Evolutionary conservation across 2,113 vertebrate species (phyloP), one percentile per base, ranked within the genome.

Genomic region (Triplophysa tibetana): DNA sequence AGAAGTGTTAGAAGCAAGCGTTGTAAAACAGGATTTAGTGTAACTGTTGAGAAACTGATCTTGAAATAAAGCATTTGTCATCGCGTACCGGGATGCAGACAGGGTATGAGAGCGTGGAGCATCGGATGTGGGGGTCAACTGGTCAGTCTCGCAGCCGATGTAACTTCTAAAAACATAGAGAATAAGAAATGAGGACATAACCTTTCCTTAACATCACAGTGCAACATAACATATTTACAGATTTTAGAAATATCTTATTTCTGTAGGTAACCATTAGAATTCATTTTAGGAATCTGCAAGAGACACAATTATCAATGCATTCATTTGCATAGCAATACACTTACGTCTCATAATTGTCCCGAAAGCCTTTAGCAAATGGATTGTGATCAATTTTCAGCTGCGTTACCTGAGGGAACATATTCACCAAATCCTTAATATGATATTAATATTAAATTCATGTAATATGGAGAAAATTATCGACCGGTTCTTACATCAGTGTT

Each of bases 331-430:
- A 16, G 1, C 12, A 79, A 73, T 8, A 33, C 16, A 94, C 94
- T 94, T 94, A 95, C 94, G 93, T 94, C 82, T 95, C 94, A 83
- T 95, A 95, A 87, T 95, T 95, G 85, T 96, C 95, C 83, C 95
- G 92, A 90, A 96, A 96, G 90, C 95, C 95, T 92, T 96, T 96
- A 66, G 95, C 95, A 87, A 96, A 96, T 38, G 95, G 95, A 83
- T 96, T 96, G 89, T 95, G 93, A 76, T 95, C 94, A 88, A 96
- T 96, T 92, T 96, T 96, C 89, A 96, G 83, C 81, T 95, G 95
- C 50, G 94, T 96, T 80, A 96, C 94, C 95, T 96, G 65, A 76
- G 70, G 79, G 26, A 69, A 61, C 7, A 26, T 6, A 0, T 38
- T 54, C 9, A 43, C 3, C 38, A 21, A 54, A 65, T 56, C 17